These are phyloP conservation scores for Muscicapa adusta DNA, from an alignment of 2,113 vertebrate genomes.

Conservation along the genomic window DNA sequence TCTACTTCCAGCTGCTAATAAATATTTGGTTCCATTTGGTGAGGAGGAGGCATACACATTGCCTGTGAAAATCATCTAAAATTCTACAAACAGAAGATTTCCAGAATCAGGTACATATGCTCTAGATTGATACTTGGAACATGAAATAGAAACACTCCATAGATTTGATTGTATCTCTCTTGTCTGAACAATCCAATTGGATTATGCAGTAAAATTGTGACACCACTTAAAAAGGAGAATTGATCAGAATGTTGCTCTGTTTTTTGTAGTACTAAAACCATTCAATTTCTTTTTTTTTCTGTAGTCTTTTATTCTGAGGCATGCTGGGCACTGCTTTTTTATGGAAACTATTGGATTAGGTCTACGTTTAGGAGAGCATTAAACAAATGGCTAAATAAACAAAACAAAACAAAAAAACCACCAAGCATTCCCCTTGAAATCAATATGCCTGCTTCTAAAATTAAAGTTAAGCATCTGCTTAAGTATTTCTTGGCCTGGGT, in stretches of 20 bases:
- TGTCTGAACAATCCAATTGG: background rate
- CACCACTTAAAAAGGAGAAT: background rate
- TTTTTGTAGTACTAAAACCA: background rate
- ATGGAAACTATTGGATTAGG: background rate
- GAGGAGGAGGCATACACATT: background rate
- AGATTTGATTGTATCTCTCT: background rate
- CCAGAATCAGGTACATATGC: background rate
- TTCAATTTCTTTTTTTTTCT: background rate
- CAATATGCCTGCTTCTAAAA: background rate
- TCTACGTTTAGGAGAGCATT: background rate
- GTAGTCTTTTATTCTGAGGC: background rate
- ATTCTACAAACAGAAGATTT: background rate
- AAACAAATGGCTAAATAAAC: background rate
- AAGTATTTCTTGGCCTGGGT: background rate
- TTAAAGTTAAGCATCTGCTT: slow-evolving; percentile 26
- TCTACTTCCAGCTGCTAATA: background rate
- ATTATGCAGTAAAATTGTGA: background rate
- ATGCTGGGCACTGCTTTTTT: background rate
- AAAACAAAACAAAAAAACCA: background rate
- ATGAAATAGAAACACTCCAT: background rate
- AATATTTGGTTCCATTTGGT: background rate
- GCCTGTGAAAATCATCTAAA: background rate
- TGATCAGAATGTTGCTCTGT: background rate
- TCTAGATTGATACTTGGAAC: background rate
- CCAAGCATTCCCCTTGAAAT: background rate